These are phyloP conservation scores for Macrostomum cliftonense DNA, from an alignment of 2,888 invertebrate species.

Conservation along the genomic window DNA sequence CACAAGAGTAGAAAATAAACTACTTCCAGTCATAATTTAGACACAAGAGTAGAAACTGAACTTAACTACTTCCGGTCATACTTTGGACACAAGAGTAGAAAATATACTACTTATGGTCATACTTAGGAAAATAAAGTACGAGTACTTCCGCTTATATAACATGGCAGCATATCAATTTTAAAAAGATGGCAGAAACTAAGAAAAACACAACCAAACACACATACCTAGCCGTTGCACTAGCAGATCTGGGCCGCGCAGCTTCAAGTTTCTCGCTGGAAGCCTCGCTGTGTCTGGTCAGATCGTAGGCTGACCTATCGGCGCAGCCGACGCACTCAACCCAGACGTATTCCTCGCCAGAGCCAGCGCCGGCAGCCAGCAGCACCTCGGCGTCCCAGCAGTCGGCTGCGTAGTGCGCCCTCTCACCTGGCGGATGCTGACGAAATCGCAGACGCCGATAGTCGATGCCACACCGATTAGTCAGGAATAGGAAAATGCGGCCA, in stretches of 20 bases:
- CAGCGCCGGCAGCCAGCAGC: constrained; percentile 1
- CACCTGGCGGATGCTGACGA: constrained; percentile 10
- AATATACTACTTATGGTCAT: too few species aligned
- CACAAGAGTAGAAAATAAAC: too few species aligned
- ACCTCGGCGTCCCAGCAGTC: constrained; percentile 12
- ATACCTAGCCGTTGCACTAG: too few species aligned
- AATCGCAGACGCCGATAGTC: constrained; percentile 7
- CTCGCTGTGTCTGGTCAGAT: constrained; percentile 7
- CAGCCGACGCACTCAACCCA: constrained; percentile 13
- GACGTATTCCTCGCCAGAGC: background rate
- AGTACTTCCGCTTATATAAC: too few species aligned
- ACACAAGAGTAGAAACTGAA: too few species aligned
- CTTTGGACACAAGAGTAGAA: too few species aligned
- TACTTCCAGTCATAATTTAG: too few species aligned
- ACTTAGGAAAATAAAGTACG: too few species aligned
- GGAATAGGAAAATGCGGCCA: constrained; percentile 9
- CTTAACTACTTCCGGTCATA: too few species aligned
- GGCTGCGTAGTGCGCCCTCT: constrained; percentile 11
- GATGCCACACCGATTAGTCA: constrained; percentile 6
- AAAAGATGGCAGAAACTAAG: too few species aligned
- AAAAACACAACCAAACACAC: too few species aligned
- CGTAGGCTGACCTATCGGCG: constrained; percentile 10
- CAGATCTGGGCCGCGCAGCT: background rate
- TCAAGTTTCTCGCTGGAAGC: background rate
- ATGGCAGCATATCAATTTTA: too few species aligned